A percentile compares a stretch with the other conserved stretches of the same genome.
Conservation (phyloP, 2,113 vertebrate genomes). For the Trachemys scripta region DNA sequence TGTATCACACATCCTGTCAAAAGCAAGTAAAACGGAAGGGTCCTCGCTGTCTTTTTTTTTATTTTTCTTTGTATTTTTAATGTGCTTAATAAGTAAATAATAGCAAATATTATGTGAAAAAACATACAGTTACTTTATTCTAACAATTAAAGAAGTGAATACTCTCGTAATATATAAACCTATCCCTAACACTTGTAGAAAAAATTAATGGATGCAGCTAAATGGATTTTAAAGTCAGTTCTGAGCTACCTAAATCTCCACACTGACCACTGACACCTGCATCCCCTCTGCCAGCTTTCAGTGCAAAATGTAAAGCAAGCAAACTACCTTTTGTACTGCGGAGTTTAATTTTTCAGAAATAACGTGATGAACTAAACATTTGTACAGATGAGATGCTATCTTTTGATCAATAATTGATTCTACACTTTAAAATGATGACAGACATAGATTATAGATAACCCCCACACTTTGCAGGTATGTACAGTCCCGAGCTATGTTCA, state of each 20-base stretch:
- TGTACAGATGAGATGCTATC: conserved; percentile 35
- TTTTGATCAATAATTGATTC: conserved; percentile 39
- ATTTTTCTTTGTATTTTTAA: not conserved
- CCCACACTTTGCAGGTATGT: not conserved
- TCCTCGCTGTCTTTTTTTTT: not conserved
- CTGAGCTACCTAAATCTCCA: conserved; percentile 52
- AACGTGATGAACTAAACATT: conserved; percentile 39
- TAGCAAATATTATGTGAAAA: not conserved
- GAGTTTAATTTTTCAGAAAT: conserved; percentile 27
- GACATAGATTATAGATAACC: conserved; percentile 20
- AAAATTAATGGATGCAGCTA: not conserved
- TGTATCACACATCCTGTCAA: not conserved
- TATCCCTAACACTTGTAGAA: not conserved
- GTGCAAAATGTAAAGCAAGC: conserved; percentile 31
- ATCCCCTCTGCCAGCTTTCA: conserved; percentile 33
- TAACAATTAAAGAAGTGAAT: not conserved
- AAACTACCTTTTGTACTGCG: conserved; percentile 39
- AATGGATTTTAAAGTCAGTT: conserved; percentile 17
- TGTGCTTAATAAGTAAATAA: not conserved
- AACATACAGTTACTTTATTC: not conserved
- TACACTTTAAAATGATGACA: not conserved
- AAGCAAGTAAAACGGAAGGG: conserved; percentile 21
- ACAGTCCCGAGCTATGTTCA: conserved; percentile 8
- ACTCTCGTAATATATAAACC: not conserved
- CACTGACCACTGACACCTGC: conserved; percentile 45